These are phyloP conservation scores for Drosophila formosana DNA, from an alignment of 2,888 invertebrate species.

Conservation along the genomic window DNA sequence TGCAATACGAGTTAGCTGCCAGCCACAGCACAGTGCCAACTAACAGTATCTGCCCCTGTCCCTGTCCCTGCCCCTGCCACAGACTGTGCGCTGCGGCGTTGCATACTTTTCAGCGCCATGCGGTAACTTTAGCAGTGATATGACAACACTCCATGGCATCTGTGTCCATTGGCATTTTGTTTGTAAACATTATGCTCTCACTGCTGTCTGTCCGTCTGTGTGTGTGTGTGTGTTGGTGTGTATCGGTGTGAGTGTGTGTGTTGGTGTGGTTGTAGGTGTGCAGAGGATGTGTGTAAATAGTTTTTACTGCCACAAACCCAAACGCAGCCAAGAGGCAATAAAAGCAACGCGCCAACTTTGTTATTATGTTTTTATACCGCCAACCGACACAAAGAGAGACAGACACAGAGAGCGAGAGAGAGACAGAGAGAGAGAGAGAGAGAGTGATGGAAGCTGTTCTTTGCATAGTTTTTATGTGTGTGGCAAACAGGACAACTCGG, in stretches of 20 bases:
- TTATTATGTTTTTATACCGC: constrained; percentile 71
- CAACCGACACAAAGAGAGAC: constrained; percentile 27
- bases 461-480: constrained; percentile 60
- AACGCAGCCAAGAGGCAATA: constrained; percentile 68
- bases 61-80: not conserved
- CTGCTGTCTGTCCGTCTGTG: not conserved
- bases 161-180: constrained; percentile 78
- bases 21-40: not conserved
- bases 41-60: not conserved
- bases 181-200: constrained; percentile 61
- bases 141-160: constrained; percentile 59
- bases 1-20: not conserved
- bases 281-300: constrained; percentile 64
- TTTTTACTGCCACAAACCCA: constrained; percentile 61
- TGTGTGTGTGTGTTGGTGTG: constrained; percentile 23
- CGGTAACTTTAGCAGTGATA: constrained; percentile 71
- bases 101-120: constrained; percentile 71
- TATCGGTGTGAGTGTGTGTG: constrained; percentile 18
- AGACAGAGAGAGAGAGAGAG: not conserved
- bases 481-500: constrained; percentile 41
- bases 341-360: constrained; percentile 74
- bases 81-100: constrained; percentile 24
- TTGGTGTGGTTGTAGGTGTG: constrained; percentile 24
- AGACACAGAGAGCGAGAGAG: not conserved
- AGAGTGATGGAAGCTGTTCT: constrained; percentile 6